phyloP scores from a whole-genome alignment of 2,797 vertebrate genomes.

The Aphelocoma californica region DNA sequence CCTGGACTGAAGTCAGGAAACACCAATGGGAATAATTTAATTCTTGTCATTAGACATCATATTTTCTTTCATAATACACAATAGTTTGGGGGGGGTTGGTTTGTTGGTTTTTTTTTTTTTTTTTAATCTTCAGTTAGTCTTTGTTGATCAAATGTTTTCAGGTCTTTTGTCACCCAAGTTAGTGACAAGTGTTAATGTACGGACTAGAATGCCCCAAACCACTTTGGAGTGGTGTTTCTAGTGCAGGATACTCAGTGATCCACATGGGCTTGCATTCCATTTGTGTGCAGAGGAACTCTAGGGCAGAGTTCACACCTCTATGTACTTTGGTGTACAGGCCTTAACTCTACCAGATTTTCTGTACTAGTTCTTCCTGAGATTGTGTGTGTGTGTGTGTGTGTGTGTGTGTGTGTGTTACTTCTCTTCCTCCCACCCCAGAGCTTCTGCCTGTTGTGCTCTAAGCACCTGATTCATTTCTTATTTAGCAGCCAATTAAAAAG shows the following conservation, averaged over 20 bases:
- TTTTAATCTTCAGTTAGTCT: neutral
- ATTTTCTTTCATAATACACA: neutral
- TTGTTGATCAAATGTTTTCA: neutral
- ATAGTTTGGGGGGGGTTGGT: neutral
- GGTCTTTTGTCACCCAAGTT: neutral
- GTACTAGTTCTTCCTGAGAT: neutral
- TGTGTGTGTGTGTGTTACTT: neutral
- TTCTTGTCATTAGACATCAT: neutral
- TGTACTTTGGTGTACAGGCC: neutral
- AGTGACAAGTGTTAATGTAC: neutral
- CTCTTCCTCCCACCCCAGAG: neutral
- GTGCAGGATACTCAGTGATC: neutral
- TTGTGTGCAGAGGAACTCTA: neutral
- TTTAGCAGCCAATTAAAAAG: neutral
- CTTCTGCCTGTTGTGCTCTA: neutral
- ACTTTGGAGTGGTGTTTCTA: neutral
- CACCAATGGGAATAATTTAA: neutral
- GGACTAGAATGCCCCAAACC: neutral
- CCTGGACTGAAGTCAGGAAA: neutral
- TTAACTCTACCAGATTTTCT: neutral
- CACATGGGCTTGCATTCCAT: neutral
- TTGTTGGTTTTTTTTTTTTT: neutral
- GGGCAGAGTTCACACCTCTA: neutral
- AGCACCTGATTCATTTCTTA: neutral
- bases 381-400: neutral